Percentiles rank a stretch among this genome's conserved stretches.
phyloP scores from a whole-genome alignment of 2,113 vertebrate species.

The Synchiropus splendidus region DNA sequence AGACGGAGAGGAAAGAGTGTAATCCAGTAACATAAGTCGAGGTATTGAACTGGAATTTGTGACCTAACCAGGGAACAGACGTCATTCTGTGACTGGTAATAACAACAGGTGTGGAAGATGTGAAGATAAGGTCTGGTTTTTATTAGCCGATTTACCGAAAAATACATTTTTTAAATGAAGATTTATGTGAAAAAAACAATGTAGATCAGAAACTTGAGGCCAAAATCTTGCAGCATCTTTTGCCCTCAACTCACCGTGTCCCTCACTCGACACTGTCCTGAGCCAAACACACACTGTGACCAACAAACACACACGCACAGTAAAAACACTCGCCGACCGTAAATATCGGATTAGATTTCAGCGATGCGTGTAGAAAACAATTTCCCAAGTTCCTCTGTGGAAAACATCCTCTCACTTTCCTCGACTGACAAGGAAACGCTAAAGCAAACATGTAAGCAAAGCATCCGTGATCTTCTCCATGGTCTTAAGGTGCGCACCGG shows the following conservation, averaged over 20 bases:
- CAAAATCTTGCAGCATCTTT: too few relatives aligned
- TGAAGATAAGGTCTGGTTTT: background rate
- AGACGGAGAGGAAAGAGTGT: slow-evolving; percentile 5
- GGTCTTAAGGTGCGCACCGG: slow-evolving; percentile 18
- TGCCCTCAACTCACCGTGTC: slow-evolving; percentile 63
- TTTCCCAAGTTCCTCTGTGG: slow-evolving; percentile 10
- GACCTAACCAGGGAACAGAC: slow-evolving; percentile 10
- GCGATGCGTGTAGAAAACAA: slow-evolving; percentile 17
- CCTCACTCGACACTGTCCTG: slow-evolving; percentile 63
- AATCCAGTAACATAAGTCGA: slow-evolving; percentile 10
- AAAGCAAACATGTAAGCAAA: slow-evolving; percentile 57
- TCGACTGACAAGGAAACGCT: slow-evolving; percentile 62
- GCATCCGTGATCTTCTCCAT: slow-evolving; percentile 14
- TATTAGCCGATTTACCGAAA: too few relatives aligned
- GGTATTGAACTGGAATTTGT: slow-evolving; percentile 9
- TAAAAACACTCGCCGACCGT: slow-evolving; percentile 43
- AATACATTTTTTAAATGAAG: too few relatives aligned
- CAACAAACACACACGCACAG: slow-evolving; percentile 25
- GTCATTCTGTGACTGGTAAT: background rate
- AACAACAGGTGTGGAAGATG: slow-evolving; percentile 30
- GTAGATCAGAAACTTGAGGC: too few relatives aligned
- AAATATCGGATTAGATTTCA: slow-evolving; percentile 52
- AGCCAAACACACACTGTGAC: slow-evolving; percentile 38
- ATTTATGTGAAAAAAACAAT: too few relatives aligned
- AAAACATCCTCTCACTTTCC: slow-evolving; percentile 65